A percentile compares a stretch with the other conserved stretches of the same genome.
These are phyloP conservation scores for Ptychadena robeensis DNA, from an alignment of 2,797 vertebrate genomes.

Conservation along the genomic window DNA sequence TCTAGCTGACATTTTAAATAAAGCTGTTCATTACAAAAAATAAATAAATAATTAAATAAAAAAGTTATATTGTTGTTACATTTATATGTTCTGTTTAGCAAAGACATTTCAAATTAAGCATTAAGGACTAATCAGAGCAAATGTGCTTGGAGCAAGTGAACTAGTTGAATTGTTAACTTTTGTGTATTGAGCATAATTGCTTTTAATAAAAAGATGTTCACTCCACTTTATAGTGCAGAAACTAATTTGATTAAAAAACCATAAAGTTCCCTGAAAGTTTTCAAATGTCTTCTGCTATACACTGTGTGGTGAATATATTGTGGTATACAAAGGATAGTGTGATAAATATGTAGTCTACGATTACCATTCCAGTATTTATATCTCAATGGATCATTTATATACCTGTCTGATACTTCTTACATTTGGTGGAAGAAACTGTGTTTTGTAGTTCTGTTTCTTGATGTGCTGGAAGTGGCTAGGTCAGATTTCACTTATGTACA, in stretches of 20 bases:
- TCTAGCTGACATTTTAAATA: not conserved
- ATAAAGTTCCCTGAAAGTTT: constrained; percentile 24
- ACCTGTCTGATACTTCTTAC: not conserved
- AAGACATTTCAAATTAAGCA: constrained; percentile 20
- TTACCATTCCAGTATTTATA: not conserved
- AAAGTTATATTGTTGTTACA: not conserved
- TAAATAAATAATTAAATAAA: no score
- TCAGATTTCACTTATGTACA: not conserved
- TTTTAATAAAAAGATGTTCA: constrained; percentile 47
- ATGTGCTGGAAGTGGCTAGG: not conserved
- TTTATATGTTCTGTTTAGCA: not conserved
- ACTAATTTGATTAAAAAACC: constrained; percentile 34
- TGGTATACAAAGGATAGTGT: not conserved
- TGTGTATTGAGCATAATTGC: constrained; percentile 40
- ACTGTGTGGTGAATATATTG: not conserved
- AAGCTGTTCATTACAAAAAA: not conserved
- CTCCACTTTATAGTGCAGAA: constrained; percentile 47
- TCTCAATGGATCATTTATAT: no score
- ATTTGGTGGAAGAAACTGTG: not conserved
- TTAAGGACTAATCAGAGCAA: constrained; percentile 28
- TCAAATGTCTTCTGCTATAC: not conserved
- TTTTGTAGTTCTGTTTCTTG: no score
- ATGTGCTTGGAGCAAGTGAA: constrained; percentile 30
- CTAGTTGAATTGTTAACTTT: constrained; percentile 41
- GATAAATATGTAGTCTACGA: not conserved